These are phyloP conservation scores for Nasonovia ribisnigri DNA, from an alignment of 2,888 invertebrate genomes.

Conservation along the genomic window DNA sequence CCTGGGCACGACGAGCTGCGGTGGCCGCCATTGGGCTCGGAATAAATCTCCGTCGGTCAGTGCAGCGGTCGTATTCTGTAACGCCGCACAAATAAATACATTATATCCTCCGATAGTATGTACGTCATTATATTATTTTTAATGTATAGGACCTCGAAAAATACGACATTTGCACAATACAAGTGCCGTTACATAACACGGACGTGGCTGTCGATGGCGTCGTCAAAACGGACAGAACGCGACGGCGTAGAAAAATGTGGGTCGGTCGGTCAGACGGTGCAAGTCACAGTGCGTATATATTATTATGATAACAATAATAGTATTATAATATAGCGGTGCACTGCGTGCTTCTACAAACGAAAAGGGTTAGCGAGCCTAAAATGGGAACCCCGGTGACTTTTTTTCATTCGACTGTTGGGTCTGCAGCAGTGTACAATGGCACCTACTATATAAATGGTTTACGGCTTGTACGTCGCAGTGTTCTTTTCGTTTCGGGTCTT, in stretches of 20 bases:
- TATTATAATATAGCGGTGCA: neutral
- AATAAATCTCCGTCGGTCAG: neutral
- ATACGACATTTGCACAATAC: neutral
- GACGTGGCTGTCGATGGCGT: neutral
- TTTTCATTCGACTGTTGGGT: neutral
- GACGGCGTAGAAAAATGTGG: neutral
- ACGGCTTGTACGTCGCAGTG: neutral
- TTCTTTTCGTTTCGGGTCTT: constrained; percentile 7
- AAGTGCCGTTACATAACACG: neutral
- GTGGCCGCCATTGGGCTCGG: neutral
- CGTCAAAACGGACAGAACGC: neutral
- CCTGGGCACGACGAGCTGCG: neutral
- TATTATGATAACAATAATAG: neutral
- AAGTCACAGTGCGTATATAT: neutral
- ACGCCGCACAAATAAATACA: neutral
- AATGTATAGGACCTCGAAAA: neutral
- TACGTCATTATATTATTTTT: neutral
- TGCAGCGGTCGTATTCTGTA: neutral
- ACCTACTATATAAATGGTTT: neutral
- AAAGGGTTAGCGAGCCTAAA: neutral
- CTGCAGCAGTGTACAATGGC: neutral
- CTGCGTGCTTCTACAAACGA: neutral
- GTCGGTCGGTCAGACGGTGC: neutral
- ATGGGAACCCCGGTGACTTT: constrained; percentile 12
- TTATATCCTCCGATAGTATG: neutral